phyloP scores from a whole-genome alignment of 92 coral and sea anemone species.

The Virgularia gustaviana region DNA sequence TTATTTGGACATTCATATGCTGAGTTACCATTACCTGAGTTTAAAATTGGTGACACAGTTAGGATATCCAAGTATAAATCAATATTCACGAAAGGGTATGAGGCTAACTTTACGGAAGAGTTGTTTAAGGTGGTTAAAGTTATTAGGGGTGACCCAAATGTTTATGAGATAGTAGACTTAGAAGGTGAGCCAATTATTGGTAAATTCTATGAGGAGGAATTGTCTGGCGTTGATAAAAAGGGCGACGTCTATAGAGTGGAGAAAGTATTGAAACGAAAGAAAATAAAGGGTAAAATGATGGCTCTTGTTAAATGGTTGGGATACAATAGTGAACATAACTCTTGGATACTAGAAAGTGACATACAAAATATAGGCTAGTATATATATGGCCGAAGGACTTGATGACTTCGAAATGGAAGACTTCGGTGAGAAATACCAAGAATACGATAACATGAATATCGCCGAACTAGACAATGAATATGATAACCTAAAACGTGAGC shows the following conservation, averaged over 20 bases:
- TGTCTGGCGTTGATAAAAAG: slow-evolving; percentile 15
- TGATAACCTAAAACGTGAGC: too few species aligned
- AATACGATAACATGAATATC: too few species aligned
- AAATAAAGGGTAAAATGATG: too few species aligned
- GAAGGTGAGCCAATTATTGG: too few species aligned
- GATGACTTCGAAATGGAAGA: too few species aligned
- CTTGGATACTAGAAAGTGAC: background rate
- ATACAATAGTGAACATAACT: background rate
- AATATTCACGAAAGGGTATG: slow-evolving; percentile 12
- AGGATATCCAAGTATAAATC: slow-evolving; percentile 23
- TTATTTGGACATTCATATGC: slow-evolving; percentile 5
- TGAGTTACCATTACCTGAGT: background rate
- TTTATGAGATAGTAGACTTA: slow-evolving; percentile 6
- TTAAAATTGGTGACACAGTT: slow-evolving; percentile 16
- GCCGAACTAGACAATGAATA: too few species aligned
- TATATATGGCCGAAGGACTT: too few species aligned
- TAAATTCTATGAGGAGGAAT: too few species aligned
- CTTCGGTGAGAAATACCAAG: too few species aligned
- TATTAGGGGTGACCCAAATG: slow-evolving; percentile 22
- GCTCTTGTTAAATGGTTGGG: too few species aligned
- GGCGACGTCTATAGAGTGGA: slow-evolving; percentile 18
- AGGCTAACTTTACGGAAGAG: slow-evolving; percentile 24
- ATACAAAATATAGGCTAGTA: background rate
- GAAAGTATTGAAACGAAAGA: background rate
- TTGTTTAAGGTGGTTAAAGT: slow-evolving; percentile 22